Base-by-base conservation (phyloP, 2,888 invertebrate genomes). In the Drosophila suboccidentalis region DNA sequence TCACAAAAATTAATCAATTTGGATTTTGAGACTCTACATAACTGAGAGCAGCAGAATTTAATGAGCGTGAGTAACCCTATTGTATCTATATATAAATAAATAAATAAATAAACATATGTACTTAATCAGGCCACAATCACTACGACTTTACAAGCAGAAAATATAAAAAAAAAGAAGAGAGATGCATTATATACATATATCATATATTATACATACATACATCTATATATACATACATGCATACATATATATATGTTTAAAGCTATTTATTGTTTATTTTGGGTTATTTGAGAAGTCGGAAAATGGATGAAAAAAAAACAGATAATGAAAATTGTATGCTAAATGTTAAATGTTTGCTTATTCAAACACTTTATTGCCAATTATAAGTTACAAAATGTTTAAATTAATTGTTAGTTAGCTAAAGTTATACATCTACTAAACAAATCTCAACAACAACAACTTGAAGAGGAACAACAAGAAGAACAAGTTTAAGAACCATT, bases 81-180 rank as follows among this genome's bases (percentile, higher is more conserved):
- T 76, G 78, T 75, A 72, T 63, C 50, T 22, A 22, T 22, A 22
- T 22, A 4, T 22, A 22, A 0, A 22, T 22, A 4, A 2, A 69
- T 54, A 57, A 68, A 66, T 50, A 66, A 59, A 58, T 59, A 46
- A 58, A 68, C 41, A 63, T 78, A 75, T 78, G 59, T 73, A 79
- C 75, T 85, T 87, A 85, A 85, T 87, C 84, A 82, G 82, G 82
- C 87, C 80, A 85, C 84, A 85, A 84, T 87, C 84, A 84, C 85
- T 87, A 84, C 64, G 60, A 80, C 78, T 87, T 87, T 83, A 83
- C 77, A 78, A 71, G 44, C 58, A 47, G 32, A 46, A 49, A 10
- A 22, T 29, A 59, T 13, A 15, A 29, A 70, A 47, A 51, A 34
- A 70, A 50, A 54, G 22, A 55, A 75, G 58, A 73, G 64, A 78